Base-by-base conservation (phyloP, 2,113 vertebrate species). In the Gallinago jamesoni region DNA sequence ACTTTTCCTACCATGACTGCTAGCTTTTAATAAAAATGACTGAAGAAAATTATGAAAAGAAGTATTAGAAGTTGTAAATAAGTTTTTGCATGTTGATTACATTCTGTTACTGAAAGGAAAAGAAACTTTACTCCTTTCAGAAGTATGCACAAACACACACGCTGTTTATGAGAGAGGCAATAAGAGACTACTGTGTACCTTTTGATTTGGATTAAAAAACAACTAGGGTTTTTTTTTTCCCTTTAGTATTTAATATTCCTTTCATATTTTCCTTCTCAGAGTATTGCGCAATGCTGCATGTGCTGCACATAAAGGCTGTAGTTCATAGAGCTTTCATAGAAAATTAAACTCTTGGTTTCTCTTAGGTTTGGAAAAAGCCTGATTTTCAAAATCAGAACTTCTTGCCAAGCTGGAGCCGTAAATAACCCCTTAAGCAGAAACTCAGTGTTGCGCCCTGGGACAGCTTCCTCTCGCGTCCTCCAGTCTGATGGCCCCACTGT, bases 61-160 rank as follows among this genome's bases (percentile, higher is more conserved):
- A 83, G 79, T 88, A 77, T 90, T 96, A 88, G 27, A 90, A 81
- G 60, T 70, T 86, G 68, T 94, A 89, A 88, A 92, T 84, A 84
- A 89, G 60, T 60, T 83, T 88, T 88, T 55, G 45, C 52, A 41
- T 53, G 48, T 75, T 41, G 62, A 43, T 79, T 70, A 23, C 69
- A 8, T 90, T 77, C 31, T 2, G 7, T 50, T 93, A 4, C 37
- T 74, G 45, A 78, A 75, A 72, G 52, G 67, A 31, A 80, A 63
- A 90, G 56, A 69, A 87, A n/a, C 77, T 63, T 77, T 28, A n/a
- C 60, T 84, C 57, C 75, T 79, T 75, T 78, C 64, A 41, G 56
- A 67, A 86, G 50, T 64, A 24, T 69, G 48, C 67, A 68, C 72
- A 89, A 68, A 90, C 92, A 95, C 43, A 59, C 74, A 47, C 0